These are phyloP conservation scores for Tetraodon nigroviridis DNA, from an alignment of 2,113 vertebrate genomes.

Conservation along the genomic window DNA sequence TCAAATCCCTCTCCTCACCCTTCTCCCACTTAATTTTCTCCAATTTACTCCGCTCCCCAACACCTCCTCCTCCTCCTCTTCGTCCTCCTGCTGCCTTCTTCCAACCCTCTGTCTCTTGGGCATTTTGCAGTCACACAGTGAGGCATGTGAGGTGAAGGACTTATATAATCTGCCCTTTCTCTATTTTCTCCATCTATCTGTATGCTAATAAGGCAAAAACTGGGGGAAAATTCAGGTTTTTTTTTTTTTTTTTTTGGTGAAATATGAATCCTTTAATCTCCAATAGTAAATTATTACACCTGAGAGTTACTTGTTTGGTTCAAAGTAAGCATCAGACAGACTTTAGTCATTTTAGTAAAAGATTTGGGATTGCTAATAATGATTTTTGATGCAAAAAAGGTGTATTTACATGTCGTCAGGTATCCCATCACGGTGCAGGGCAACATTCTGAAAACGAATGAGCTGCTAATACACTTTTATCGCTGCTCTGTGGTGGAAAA, in stretches of 20 bases:
- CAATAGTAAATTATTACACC: too few species aligned
- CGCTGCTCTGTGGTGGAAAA: background rate
- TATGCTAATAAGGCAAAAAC: conserved; percentile 20
- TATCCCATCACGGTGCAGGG: background rate
- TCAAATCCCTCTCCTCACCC: conserved; percentile 51
- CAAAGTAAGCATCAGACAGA: too few species aligned
- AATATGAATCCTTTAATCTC: conserved; percentile 3
- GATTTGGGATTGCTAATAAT: conserved; percentile 6
- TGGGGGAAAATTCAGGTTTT: conserved; percentile 17
- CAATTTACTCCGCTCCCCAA: conserved; percentile 62
- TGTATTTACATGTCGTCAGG: background rate
- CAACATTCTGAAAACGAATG: background rate
- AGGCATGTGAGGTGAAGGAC: conserved; percentile 71
- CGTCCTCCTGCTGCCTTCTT: conserved; percentile 27
- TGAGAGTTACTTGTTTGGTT: too few species aligned
- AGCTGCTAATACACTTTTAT: conserved; percentile 8
- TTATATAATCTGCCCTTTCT: conserved; percentile 68
- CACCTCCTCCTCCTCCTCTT: conserved; percentile 16
- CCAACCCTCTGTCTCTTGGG: conserved; percentile 47
- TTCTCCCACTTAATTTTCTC: conserved; percentile 62
- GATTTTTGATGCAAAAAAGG: background rate
- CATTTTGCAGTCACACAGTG: conserved; percentile 70
- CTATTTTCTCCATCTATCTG: conserved; percentile 29
- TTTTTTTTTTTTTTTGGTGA: conserved; percentile 17
- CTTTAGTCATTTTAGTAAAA: too few species aligned